Evolutionary conservation across 1,140 invertebrate species (phyloP).

Genomic region (Formica exsecta): DNA sequence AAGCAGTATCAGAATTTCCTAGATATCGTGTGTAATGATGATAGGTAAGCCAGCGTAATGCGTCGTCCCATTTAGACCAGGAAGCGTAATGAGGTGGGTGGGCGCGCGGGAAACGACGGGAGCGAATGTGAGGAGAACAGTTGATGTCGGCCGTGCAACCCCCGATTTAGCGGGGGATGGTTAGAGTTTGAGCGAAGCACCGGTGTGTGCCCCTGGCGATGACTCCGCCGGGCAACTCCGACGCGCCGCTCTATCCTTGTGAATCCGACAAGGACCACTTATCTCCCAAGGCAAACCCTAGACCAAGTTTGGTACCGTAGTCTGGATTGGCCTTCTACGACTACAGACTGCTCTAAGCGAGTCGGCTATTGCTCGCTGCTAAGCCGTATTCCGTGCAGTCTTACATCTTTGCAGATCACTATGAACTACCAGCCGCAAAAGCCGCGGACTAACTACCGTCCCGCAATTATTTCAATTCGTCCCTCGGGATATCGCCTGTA

Average conservation of each 20-base stretch:
- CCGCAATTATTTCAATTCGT: constrained; percentile 29
- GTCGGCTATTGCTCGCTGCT: constrained; percentile 17
- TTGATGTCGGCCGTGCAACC: constrained; percentile 42
- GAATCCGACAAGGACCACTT: constrained; percentile 74
- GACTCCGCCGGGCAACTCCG: constrained; percentile 66
- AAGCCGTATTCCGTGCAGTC: constrained; percentile 31
- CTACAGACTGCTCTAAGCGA: constrained; percentile 51
- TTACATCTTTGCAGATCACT: constrained; percentile 57
- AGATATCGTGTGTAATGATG: constrained; percentile 72
- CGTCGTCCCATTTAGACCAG: constrained; percentile 78
- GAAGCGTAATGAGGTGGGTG: constrained; percentile 77
- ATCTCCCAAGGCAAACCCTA: constrained; percentile 68
- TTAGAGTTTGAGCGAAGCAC: constrained; percentile 69
- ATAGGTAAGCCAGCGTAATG: constrained; percentile 79
- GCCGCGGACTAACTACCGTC: constrained; percentile 10
- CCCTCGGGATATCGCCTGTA: neutral
- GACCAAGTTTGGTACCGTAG: constrained; percentile 63
- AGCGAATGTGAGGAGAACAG: constrained; percentile 40
- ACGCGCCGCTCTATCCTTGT: constrained; percentile 46
- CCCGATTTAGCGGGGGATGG: constrained; percentile 69
- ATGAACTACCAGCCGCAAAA: constrained; percentile 6
- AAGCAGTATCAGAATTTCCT: constrained; percentile 66
- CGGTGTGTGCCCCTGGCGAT: constrained; percentile 61
- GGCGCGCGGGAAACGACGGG: constrained; percentile 25
- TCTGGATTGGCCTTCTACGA: constrained; percentile 63